Base-by-base conservation (phyloP, 2,797 vertebrate genomes). In the Ctenosaura bakeri region DNA sequence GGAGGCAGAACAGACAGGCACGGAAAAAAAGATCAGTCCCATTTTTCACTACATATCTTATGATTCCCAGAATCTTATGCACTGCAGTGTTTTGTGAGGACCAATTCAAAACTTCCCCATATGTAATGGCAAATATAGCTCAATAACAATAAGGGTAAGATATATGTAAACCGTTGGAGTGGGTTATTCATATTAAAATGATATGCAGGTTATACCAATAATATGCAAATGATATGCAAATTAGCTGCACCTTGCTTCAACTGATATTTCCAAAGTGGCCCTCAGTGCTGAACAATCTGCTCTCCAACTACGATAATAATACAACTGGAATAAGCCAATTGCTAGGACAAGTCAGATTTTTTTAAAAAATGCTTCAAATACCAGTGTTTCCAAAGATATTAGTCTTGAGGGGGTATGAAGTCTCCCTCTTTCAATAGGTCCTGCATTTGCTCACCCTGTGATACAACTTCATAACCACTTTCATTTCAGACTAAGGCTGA, bases 171-270 rank as follows among this genome's bases (percentile, higher is more conserved):
- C 50, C 3, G 13, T n/a, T 52, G 59, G 74, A 35, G 66, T 46
- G 32, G 13, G 64, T 52, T 9, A 18, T 42, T 4, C 32, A 22
- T 38, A 56, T 83, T 78, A 50, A 78, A 52, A 69, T 54, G 26
- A 77, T 32, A 69, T 26, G 6, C 26, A 86, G 66, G 42, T 80
- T 73, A 73, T 24, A 78, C 26, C 56, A 79, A 35, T 79, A 2
- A n/a, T 73, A 87, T 82, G 78, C 78, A 76, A 87, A 90, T 90
- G 22, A 66, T 54, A 78, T 83, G 69, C 79, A 87, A 90, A 77
- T 32, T 83, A 87, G 78, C 7, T 52, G 46, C 56, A 64, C 4
- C 46, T 9, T 69, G 9, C 85, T 66, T 20, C 71, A 52, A 56
- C 66, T 74, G 79, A 62, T 24, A 69, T 50, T 86, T 74, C 69